phyloP scores from a whole-genome alignment of 2,888 invertebrate species.

The Mesorhabditis spiculigera region DNA sequence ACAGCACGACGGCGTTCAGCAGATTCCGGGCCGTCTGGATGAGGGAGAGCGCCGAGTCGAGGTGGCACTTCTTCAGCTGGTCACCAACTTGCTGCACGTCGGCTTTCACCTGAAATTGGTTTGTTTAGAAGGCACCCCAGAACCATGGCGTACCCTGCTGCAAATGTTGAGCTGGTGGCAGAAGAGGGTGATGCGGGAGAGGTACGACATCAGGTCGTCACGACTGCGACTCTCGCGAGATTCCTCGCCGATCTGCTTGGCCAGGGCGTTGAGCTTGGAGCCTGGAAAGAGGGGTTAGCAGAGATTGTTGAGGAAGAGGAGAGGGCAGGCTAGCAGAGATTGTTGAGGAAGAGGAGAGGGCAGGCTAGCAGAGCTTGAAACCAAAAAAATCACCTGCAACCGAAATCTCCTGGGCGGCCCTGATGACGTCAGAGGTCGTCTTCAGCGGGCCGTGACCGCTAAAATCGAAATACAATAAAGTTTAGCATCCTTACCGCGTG shows the following conservation, averaged over 20 bases:
- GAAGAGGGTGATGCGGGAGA: slow-evolving; percentile 92
- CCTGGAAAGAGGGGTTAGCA: slow-evolving; percentile 1
- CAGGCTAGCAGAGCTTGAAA: slow-evolving; percentile 60
- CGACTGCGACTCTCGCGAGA: slow-evolving; percentile 97
- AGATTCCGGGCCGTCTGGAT: slow-evolving; percentile 98
- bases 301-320: not conserved
- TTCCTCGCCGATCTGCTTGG: slow-evolving; percentile 86
- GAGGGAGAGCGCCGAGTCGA: slow-evolving; percentile 88
- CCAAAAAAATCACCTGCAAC: slow-evolving; percentile 76
- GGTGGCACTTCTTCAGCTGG: slow-evolving; percentile 92
- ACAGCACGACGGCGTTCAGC: slow-evolving; percentile 97
- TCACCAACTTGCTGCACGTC: slow-evolving; percentile 99
- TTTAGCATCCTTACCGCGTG: slow-evolving; percentile 71
- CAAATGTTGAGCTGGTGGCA: slow-evolving; percentile 99
- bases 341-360: no score
- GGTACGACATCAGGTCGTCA: slow-evolving; percentile 89
- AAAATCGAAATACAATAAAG: slow-evolving; percentile 32
- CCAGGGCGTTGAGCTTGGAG: slow-evolving; percentile 80
- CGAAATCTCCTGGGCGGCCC: slow-evolving; percentile 97
- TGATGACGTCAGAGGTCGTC: slow-evolving; percentile 98
- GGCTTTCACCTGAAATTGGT: slow-evolving; percentile 78
- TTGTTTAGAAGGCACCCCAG: not conserved
- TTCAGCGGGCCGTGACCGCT: slow-evolving; percentile 96
- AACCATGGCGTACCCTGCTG: slow-evolving; percentile 70
- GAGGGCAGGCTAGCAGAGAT: no score